phyloP scores from a whole-genome alignment of 2,113 vertebrate species.

The Diphyllodes magnificus region DNA sequence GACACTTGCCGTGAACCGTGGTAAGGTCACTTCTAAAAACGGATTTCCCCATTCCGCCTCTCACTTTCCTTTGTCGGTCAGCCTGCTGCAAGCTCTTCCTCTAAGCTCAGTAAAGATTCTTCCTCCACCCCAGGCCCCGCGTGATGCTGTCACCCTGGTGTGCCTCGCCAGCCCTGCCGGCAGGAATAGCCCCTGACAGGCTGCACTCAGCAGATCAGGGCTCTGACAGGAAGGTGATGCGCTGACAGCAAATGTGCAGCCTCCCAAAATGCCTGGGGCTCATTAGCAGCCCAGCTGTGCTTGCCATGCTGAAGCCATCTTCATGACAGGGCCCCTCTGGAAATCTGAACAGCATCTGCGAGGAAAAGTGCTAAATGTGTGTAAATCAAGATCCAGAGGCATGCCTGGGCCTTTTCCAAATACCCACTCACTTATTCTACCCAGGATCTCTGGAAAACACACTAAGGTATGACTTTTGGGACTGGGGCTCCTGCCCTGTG shows the following conservation, averaged over 20 bases:
- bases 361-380: background rate
- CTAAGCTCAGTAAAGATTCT: background rate
- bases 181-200: background rate
- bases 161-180: background rate
- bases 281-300: background rate
- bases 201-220: background rate
- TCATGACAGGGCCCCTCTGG: background rate
- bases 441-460: background rate
- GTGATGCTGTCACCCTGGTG: accelerated
- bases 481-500: background rate
- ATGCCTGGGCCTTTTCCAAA: background rate
- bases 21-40: constrained; percentile 5
- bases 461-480: background rate
- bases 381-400: background rate
- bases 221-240: background rate
- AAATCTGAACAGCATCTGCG: background rate
- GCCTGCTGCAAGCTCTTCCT: background rate
- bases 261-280: background rate
- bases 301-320: background rate
- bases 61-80: background rate
- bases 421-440: background rate
- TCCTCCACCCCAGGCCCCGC: background rate
- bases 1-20: background rate
- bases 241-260: accelerated
- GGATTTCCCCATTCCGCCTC: background rate